Conservation (phyloP, 2,113 vertebrate species). For the Ifrita kowaldi region DNA sequence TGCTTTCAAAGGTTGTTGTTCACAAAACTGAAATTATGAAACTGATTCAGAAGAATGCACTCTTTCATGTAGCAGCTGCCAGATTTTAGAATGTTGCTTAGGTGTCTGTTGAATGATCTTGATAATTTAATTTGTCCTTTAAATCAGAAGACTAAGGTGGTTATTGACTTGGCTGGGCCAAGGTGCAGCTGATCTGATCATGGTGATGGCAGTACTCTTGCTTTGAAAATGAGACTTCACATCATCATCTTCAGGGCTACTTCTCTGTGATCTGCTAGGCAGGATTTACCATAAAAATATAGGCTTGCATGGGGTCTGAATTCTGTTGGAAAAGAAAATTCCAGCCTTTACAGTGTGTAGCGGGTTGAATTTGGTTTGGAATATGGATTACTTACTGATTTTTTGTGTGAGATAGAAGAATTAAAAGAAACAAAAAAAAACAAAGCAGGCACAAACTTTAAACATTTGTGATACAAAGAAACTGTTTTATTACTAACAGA, state of each 20-base stretch:
- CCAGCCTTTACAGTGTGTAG: neutral
- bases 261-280: neutral
- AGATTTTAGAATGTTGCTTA: neutral
- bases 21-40: neutral
- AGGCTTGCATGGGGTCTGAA: neutral
- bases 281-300: neutral
- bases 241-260: neutral
- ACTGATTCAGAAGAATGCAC: neutral
- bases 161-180: neutral
- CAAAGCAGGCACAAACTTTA: too few relatives aligned
- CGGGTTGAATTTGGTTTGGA: too few relatives aligned
- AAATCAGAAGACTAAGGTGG: neutral
- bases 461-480: too few relatives aligned
- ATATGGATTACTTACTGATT: too few relatives aligned
- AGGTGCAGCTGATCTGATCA: neutral
- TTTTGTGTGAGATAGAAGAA: too few relatives aligned
- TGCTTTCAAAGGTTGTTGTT: neutral
- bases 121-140: neutral
- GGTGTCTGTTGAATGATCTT: neutral
- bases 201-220: neutral
- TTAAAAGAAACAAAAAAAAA: too few relatives aligned
- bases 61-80: neutral
- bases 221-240: neutral
- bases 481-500: too few relatives aligned
- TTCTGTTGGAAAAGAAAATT: neutral